Evolutionary conservation across 2,888 invertebrate species (phyloP).

Genomic region (Sesamia inferens): DNA sequence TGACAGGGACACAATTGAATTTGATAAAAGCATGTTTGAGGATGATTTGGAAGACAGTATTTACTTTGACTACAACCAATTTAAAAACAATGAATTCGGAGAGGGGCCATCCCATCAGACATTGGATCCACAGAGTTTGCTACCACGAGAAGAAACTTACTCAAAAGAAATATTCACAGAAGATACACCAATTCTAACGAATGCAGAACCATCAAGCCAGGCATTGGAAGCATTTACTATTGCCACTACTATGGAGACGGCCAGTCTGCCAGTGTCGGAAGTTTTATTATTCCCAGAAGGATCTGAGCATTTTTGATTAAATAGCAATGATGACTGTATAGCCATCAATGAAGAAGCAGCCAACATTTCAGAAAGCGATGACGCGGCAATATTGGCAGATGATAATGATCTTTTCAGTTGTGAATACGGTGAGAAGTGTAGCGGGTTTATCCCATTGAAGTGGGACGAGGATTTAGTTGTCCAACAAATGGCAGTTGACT

Average conservation of each 20-base stretch:
- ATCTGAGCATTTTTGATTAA: constrained; percentile 31
- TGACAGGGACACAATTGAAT: constrained; percentile 5
- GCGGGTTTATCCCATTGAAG: not conserved
- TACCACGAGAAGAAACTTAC: not conserved
- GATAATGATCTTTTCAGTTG: not conserved
- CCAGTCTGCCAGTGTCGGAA: not conserved
- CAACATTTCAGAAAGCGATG: not conserved
- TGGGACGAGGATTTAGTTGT: constrained; percentile 4
- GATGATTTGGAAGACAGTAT: constrained; percentile 2
- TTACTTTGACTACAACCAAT: not conserved
- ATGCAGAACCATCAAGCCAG: not conserved
- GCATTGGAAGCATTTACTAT: not conserved
- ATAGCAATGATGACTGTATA: constrained; percentile 16
- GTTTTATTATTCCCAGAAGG: not conserved
- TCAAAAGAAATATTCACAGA: not conserved
- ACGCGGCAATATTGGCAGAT: not conserved
- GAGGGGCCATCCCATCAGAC: not conserved
- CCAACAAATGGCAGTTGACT: constrained; percentile 2
- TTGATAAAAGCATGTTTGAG: constrained; percentile 18
- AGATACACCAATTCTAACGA: not conserved
- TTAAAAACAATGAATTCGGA: not conserved
- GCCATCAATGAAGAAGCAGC: constrained; percentile 17
- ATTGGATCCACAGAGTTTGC: not conserved
- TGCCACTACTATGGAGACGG: not conserved
- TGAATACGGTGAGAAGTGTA: constrained; percentile 9